Percentiles rank a stretch among this genome's conserved stretches.
Conservation (phyloP, 2,113 vertebrate genomes). For the Cariama cristata region DNA sequence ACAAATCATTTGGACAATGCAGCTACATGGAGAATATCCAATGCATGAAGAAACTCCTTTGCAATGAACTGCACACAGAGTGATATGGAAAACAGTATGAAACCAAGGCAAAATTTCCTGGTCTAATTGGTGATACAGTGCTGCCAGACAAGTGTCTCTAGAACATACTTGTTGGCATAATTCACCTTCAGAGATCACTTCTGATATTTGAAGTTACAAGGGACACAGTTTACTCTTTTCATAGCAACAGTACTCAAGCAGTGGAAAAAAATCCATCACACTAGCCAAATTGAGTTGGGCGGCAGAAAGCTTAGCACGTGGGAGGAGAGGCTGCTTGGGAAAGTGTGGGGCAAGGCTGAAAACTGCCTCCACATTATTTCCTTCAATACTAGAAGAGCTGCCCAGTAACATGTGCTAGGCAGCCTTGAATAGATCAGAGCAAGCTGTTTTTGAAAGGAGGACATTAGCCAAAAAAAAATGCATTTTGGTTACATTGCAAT, state of each 20-base stretch:
- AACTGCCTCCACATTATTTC: neutral
- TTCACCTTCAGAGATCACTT: neutral
- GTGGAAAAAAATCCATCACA: neutral
- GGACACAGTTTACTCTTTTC: neutral
- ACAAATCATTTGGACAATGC: constrained; percentile 36
- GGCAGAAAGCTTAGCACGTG: neutral
- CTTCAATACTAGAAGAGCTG: neutral
- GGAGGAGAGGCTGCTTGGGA: neutral
- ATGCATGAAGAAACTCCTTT: neutral
- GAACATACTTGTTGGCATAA: neutral
- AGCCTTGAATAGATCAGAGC: neutral
- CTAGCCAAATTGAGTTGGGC: neutral
- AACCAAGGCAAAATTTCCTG: neutral
- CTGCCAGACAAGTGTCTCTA: neutral
- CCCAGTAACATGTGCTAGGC: neutral
- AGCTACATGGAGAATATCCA: constrained; percentile 3
- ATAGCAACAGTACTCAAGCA: neutral
- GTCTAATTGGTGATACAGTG: constrained; percentile 7
- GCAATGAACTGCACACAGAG: neutral
- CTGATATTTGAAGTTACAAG: neutral
- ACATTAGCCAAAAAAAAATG: neutral
- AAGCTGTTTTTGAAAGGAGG: neutral
- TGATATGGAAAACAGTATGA: neutral
- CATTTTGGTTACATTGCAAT: neutral
- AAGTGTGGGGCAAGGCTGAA: neutral